Evolutionary conservation across 2,797 vertebrate species (phyloP), one percentile per base, ranked within the genome.

Genomic region (Poeciliopsis turneri): DNA sequence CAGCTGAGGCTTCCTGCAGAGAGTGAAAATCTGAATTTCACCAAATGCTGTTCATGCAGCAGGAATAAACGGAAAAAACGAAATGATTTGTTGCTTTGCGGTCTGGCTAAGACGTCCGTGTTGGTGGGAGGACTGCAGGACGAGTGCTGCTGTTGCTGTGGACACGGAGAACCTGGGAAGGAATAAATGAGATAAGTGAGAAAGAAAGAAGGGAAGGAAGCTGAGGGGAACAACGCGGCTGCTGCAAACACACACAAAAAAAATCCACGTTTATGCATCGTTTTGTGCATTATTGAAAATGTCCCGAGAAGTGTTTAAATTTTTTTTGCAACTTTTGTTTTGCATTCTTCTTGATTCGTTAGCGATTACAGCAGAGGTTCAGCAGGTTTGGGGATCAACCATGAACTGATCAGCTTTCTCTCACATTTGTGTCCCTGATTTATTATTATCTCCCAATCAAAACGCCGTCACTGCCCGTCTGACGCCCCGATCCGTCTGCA

Each of bases 101-200:
- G 79, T 81, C 78, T 85, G 84, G 69, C 83, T 90, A 86, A 84
- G 76, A 77, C 69, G 57, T 76, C 77, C 13, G 86, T 49, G 36
- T 78, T 77, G 61, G 88, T 90, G 87, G 68, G 43, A 75, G 81
- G 81, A 84, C 82, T 76, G 89, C 87, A 89, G 84, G 88, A 87
- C 28, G 84, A 28, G 77, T 73, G 90, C 71, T 83, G 92, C 75
- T 72, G 91, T 71, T 83, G 92, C 75, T 72, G 83, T 84, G 87
- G 91, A 86, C 88, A 28, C 73, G 87, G 81, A 47, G 88, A 85
- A 95, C 95, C 94, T 95, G 89, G 89, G 91, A 85, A 93, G 92
- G 93, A 90, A 94, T 89, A 94, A 83, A 93, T 90, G 68, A 83
- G 82, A 93, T 82, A 81, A 88, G 90, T 92, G 92, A 93, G 91